phyloP scores from a whole-genome alignment of 2,797 vertebrate species.

The Poeciliopsis presidionis region DNA sequence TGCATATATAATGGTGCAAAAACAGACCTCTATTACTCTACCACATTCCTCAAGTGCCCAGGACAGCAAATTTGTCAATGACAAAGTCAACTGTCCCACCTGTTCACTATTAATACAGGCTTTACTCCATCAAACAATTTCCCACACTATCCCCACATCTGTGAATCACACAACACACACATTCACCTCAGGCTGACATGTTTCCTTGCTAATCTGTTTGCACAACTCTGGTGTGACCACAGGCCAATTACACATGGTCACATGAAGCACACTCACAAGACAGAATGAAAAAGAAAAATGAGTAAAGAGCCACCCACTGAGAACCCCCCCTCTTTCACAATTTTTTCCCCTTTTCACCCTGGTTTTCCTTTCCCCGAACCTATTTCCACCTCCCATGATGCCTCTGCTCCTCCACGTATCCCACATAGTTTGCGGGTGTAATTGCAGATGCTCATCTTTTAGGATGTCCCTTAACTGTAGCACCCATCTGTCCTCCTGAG shows the following conservation, averaged over 20 bases:
- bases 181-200: constrained; percentile 72
- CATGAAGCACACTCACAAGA: constrained; percentile 61
- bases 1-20: background rate
- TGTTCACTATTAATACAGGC: constrained; percentile 69
- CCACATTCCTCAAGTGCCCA: constrained; percentile 21
- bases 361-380: constrained; percentile 18
- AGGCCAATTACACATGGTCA: constrained; percentile 71
- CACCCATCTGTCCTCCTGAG: constrained; percentile 46
- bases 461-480: constrained; percentile 54
- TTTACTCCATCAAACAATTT: constrained; percentile 69
- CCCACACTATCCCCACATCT: constrained; percentile 74
- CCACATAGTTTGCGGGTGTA: constrained; percentile 47
- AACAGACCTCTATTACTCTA: constrained; percentile 3
- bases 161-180: constrained; percentile 66
- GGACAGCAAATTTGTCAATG: constrained; percentile 48
- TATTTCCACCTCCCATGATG: background rate
- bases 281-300: constrained; percentile 40
- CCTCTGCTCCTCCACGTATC: constrained; percentile 25
- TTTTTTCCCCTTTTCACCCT: constrained; percentile 28
- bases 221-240: constrained; percentile 75
- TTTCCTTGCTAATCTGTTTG: constrained; percentile 80
- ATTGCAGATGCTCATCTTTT: constrained; percentile 72
- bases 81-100: constrained; percentile 59
- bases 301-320: constrained; percentile 61
- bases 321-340: constrained; percentile 39